These are phyloP conservation scores for Catajapyx aquilonaris DNA, from an alignment of 1,140 invertebrate genomes.

Conservation along the genomic window DNA sequence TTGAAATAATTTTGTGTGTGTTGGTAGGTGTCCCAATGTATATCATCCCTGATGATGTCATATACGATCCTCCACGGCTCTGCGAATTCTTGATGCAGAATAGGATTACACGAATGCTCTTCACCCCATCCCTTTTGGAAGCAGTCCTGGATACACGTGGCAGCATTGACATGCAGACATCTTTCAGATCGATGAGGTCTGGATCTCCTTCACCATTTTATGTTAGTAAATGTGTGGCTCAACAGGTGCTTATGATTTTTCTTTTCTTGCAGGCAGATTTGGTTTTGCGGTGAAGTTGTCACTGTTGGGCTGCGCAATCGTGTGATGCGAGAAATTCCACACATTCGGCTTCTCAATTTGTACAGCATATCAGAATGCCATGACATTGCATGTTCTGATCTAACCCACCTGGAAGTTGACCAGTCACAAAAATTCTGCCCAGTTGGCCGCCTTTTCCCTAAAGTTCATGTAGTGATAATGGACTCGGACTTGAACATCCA, in stretches of 20 bases:
- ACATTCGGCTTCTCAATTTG: conserved; percentile 14
- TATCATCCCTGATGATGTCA: conserved; percentile 15
- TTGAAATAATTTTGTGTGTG: conserved; percentile 4
- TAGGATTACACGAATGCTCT: conserved; percentile 14
- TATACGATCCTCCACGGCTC: conserved; percentile 14
- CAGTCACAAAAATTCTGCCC: conserved; percentile 10
- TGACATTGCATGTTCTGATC: conserved; percentile 13
- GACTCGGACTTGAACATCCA: conserved; percentile 21
- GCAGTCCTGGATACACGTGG: conserved; percentile 11
- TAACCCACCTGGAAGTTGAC: conserved; percentile 5
- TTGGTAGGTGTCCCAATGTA: conserved; percentile 14
- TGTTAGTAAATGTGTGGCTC: background rate
- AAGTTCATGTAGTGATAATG: conserved; percentile 23
- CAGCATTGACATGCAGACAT: conserved; percentile 7
- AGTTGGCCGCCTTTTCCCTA: conserved; percentile 22
- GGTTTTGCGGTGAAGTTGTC: conserved; percentile 15
- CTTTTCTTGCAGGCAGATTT: conserved; percentile 11
- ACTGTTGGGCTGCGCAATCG: conserved; percentile 12
- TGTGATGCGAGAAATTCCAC: conserved; percentile 10
- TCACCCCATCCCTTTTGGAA: conserved; percentile 14
- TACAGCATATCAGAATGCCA: conserved; percentile 16
- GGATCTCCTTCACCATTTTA: background rate
- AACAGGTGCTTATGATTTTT: background rate
- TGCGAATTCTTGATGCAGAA: conserved; percentile 9
- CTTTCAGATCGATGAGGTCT: conserved; percentile 12